Base-by-base conservation (phyloP, 2,888 invertebrate genomes). In the Heteromurus nitidus region DNA sequence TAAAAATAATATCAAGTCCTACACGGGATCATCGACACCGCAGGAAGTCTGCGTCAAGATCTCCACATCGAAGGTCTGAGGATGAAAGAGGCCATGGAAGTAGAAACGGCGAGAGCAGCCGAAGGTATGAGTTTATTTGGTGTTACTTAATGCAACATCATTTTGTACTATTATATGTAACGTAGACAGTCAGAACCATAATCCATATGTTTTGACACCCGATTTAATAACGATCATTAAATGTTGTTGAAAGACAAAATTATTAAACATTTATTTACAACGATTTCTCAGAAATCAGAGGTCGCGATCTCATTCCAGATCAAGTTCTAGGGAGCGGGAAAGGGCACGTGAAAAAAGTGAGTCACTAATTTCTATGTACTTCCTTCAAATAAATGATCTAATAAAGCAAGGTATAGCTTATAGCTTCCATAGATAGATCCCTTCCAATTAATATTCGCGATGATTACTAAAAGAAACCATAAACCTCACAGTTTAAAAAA, bases 261-360 rank as follows among this genome's bases (percentile, higher is more conserved):
- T 36, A 36, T 36, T 36, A 36, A 36, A 36, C 36, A 36, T 60
- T 60, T 60, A 30, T 73, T 82, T 86, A 67, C 80, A 85, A 50
- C 85, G 86, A 18, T 85, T 84, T 36, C 87, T 88, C 31, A 80
- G 73, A 79, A 70, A 53, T 30, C 72, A 36, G 64, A 62, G 70
- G 69, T 42, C 69, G 65, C 53, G 79, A 81, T 75, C 74, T 81
- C 74, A 70, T 74, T 81, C 80, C 31, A 88, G 87, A 75, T 86
- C 86, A 18, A 82, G 87, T 47, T 87, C 87, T 28, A 72, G 87
- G 7, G 88, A 89, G 22, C 86, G 89, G 30, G 89, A 89, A 75
- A 87, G 89, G 72, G 88, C 89, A 31, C 86, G 88, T 62, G 89
- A 89, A 58, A 65, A 79, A 75, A 82, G 81, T 80, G 64, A 80